phyloP scores from a whole-genome alignment of 2,113 vertebrate species.

The Cryptomyrus ogoouensis region DNA sequence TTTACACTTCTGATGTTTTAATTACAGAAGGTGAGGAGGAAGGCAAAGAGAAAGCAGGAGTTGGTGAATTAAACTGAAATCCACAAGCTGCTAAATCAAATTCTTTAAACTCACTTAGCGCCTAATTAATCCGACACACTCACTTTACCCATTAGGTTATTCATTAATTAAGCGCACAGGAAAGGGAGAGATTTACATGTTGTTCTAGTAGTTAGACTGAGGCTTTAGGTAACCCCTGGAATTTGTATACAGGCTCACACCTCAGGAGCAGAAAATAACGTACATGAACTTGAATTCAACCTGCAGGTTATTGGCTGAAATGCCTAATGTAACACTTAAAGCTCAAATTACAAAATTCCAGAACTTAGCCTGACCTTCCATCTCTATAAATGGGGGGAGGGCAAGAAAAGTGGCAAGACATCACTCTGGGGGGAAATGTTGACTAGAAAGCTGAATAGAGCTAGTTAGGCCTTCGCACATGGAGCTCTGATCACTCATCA shows the following conservation, averaged over 20 bases:
- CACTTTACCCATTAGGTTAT: conserved; percentile 31
- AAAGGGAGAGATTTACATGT: conserved; percentile 16
- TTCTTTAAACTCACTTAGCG: conserved; percentile 61
- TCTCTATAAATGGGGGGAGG: not conserved
- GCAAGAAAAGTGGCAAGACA: not conserved
- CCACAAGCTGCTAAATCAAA: conserved; percentile 45
- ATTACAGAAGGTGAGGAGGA: conserved; percentile 40
- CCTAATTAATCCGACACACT: conserved; percentile 43
- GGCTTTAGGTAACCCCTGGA: not conserved
- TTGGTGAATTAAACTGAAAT: conserved; percentile 51
- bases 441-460: not conserved
- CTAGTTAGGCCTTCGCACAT: not conserved
- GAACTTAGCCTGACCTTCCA: not conserved
- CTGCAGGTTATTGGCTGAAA: not conserved
- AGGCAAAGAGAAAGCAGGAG: conserved; percentile 24
- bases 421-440: not conserved
- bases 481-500: not conserved
- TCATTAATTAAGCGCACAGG: conserved; percentile 48
- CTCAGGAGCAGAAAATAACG: not conserved
- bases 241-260: not conserved
- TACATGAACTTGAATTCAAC: not conserved
- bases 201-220: conserved; percentile 23
- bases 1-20: conserved; percentile 45
- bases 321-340: not conserved
- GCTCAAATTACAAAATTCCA: not conserved